Percentiles rank a stretch among this genome's conserved stretches.
Conservation (phyloP, 2,113 vertebrate genomes). For the Amblyornis subalaris region DNA sequence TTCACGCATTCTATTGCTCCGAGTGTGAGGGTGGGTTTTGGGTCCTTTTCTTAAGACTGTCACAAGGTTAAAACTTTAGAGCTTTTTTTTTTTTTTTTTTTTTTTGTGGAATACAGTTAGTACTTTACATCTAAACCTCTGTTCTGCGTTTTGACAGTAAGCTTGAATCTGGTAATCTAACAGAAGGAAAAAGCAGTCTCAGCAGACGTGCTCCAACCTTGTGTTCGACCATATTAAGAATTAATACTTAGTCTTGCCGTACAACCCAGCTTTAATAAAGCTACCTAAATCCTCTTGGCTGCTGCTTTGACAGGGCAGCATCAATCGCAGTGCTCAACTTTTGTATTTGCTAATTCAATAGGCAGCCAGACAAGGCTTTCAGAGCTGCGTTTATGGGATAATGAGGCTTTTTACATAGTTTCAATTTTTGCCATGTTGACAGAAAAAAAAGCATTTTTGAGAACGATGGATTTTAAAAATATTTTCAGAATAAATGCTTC, state of each 20-base stretch:
- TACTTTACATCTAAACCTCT: conserved; percentile 30
- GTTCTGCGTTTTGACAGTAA: conserved; percentile 73
- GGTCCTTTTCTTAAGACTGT: background rate
- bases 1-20: background rate
- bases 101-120: background rate
- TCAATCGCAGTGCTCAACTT: conserved; percentile 57
- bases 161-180: conserved; percentile 80
- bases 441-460: conserved; percentile 6
- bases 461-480: background rate
- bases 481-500: conserved; percentile 18
- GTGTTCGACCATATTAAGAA: conserved; percentile 76
- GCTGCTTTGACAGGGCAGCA: conserved; percentile 56
- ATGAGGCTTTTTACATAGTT: conserved; percentile 47
- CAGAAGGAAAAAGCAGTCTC: conserved; percentile 71
- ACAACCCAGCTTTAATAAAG: conserved; percentile 74
- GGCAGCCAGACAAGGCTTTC: conserved; percentile 48
- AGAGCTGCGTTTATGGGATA: conserved; percentile 46
- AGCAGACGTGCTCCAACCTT: conserved; percentile 74
- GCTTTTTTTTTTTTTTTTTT: background rate
- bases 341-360: conserved; percentile 65
- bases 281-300: conserved; percentile 66
- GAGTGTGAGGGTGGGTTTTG: background rate
- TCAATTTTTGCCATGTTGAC: conserved; percentile 44
- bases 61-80: background rate
- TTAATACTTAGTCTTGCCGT: conserved; percentile 71